phyloP scores from a whole-genome alignment of 2,888 invertebrate species.

The Leptura quadrifasciata region DNA sequence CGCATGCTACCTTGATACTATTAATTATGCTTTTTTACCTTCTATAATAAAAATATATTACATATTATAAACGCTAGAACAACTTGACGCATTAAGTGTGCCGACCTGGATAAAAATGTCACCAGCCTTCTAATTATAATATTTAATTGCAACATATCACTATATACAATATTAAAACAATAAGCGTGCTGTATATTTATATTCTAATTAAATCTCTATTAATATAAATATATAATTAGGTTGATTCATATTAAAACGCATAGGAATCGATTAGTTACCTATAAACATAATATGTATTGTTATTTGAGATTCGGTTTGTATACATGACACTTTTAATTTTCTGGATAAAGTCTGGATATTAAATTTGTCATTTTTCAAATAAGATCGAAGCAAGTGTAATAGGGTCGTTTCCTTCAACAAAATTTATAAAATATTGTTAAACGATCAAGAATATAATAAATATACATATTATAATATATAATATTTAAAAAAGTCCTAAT shows the following conservation, averaged over 20 bases:
- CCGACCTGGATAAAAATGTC: conserved; percentile 7
- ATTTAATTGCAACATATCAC: background rate
- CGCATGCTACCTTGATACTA: background rate
- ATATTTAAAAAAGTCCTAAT: no score
- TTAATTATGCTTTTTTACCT: background rate
- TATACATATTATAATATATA: no score
- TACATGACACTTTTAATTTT: no score
- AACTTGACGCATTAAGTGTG: background rate
- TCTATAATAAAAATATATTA: background rate
- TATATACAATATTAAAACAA: background rate
- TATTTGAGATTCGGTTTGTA: no score
- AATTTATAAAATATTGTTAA: no score
- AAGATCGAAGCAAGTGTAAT: no score
- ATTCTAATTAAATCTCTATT: background rate
- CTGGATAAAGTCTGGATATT: no score
- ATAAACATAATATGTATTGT: no score
- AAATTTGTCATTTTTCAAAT: no score
- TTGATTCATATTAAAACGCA: background rate
- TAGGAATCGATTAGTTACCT: no score
- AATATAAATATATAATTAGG: background rate
- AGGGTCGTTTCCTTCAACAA: no score
- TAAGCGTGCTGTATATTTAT: background rate
- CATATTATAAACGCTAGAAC: background rate
- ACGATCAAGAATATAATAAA: no score
- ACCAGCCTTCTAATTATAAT: background rate